phyloP scores from a whole-genome alignment of 2,888 invertebrate genomes.

The Cordylochernes scorpioides region DNA sequence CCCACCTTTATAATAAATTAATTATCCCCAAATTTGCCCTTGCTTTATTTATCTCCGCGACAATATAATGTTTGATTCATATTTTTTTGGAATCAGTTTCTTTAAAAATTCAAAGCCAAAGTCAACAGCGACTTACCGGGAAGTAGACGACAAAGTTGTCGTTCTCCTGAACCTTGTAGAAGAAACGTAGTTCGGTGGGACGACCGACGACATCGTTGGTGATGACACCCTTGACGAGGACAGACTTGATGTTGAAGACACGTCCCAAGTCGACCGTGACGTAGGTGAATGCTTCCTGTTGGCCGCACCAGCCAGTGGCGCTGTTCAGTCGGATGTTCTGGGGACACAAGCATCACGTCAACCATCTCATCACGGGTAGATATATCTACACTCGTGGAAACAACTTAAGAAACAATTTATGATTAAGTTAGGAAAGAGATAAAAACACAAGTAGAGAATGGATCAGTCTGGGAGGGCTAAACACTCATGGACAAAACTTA shows the following conservation, averaged over 20 bases:
- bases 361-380: slow-evolving; percentile 5
- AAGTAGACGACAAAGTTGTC: slow-evolving; percentile 91
- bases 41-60: too few species aligned
- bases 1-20: neutral
- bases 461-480: too few species aligned
- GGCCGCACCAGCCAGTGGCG: slow-evolving; percentile 83
- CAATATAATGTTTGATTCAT: too few species aligned
- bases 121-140: slow-evolving; percentile 27
- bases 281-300: slow-evolving; percentile 70
- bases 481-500: too few species aligned
- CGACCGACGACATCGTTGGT: slow-evolving; percentile 82
- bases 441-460: too few species aligned
- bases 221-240: slow-evolving; percentile 73
- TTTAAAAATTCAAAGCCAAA: neutral
- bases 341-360: neutral
- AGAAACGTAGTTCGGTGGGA: slow-evolving; percentile 83
- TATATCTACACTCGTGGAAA: neutral
- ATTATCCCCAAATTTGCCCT: too few species aligned
- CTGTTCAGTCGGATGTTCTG: slow-evolving; percentile 58
- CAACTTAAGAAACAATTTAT: neutral
- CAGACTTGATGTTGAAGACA: slow-evolving; percentile 57
- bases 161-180: slow-evolving; percentile 75
- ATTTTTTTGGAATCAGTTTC: neutral
- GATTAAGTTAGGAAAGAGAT: neutral
- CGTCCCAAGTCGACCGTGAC: slow-evolving; percentile 80